phyloP scores from a whole-genome alignment of 1,140 invertebrate genomes.

The Micrasema minimum region DNA sequence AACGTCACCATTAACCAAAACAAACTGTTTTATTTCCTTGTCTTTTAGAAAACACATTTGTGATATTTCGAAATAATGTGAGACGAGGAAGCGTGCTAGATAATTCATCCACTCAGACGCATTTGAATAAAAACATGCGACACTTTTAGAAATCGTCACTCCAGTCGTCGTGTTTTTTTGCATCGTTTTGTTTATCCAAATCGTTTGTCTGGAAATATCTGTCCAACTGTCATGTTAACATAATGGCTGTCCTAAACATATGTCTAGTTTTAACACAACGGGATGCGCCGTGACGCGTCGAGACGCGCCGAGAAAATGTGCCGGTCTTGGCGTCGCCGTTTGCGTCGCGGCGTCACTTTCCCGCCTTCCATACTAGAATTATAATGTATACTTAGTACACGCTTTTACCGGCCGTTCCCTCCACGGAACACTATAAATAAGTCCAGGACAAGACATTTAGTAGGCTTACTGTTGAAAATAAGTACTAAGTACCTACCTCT shows the following conservation, averaged over 20 bases:
- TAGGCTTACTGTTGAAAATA: no score
- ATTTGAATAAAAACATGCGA: no score
- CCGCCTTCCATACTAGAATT: neutral
- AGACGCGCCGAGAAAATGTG: neutral
- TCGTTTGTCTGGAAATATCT: constrained; percentile 47
- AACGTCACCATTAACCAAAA: no score
- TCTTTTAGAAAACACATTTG: no score
- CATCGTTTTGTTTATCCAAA: constrained; percentile 36
- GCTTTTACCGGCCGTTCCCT: constrained; percentile 14
- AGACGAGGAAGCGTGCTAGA: no score
- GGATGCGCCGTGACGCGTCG: constrained; percentile 32
- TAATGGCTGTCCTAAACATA: constrained; percentile 48
- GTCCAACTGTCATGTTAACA: constrained; percentile 54
- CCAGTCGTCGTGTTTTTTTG: constrained; percentile 15
- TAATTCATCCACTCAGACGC: no score
- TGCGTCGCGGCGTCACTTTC: constrained; percentile 27
- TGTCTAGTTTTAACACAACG: constrained; percentile 23
- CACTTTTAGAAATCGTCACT: constrained; percentile 1
- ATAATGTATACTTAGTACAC: no score
- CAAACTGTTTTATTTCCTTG: no score
- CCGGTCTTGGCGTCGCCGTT: neutral
- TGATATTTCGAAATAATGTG: no score
- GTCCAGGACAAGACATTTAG: no score
- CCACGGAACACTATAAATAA: neutral
- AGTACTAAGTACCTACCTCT: no score